Evolutionary conservation across 2,888 invertebrate species (phyloP).

Genomic region (Miltochrista miniata): DNA sequence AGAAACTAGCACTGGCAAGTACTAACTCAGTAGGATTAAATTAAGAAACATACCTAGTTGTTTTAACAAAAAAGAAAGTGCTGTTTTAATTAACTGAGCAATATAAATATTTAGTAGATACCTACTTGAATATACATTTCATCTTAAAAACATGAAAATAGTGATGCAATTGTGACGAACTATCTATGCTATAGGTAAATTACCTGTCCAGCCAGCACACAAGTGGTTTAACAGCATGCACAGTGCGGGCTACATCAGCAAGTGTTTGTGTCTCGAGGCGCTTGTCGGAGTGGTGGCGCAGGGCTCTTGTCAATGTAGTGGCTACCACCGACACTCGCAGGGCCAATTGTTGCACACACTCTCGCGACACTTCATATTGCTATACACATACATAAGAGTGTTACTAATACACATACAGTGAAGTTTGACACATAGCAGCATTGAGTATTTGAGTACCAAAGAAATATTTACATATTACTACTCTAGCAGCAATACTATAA

Average conservation of each 20-base stretch:
- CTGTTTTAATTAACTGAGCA: background rate
- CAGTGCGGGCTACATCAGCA: slow-evolving; percentile 93
- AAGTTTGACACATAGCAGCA: slow-evolving; percentile 5
- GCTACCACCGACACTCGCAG: slow-evolving; percentile 92
- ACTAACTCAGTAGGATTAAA: too few relatives aligned
- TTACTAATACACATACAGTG: slow-evolving; percentile 11
- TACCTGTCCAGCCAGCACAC: slow-evolving; percentile 96
- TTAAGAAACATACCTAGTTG: too few relatives aligned
- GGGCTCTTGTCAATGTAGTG: slow-evolving; percentile 86
- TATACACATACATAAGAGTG: slow-evolving; percentile 57
- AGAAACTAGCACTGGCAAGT: too few relatives aligned
- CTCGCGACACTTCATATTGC: slow-evolving; percentile 96
- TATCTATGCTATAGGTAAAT: slow-evolving; percentile 9
- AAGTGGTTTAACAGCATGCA: slow-evolving; percentile 93
- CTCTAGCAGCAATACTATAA: slow-evolving; percentile 20
- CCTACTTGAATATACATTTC: background rate
- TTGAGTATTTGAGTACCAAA: background rate
- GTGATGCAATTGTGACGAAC: background rate
- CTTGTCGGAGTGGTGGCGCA: slow-evolving; percentile 87
- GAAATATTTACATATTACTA: slow-evolving; percentile 17
- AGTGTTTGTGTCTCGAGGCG: slow-evolving; percentile 91
- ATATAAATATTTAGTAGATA: background rate
- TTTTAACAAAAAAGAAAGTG: background rate
- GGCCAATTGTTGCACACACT: slow-evolving; percentile 95
- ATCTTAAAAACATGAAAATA: background rate